Conservation (phyloP, 2,797 vertebrate species). For the Periophthalmus magnuspinnatus region DNA sequence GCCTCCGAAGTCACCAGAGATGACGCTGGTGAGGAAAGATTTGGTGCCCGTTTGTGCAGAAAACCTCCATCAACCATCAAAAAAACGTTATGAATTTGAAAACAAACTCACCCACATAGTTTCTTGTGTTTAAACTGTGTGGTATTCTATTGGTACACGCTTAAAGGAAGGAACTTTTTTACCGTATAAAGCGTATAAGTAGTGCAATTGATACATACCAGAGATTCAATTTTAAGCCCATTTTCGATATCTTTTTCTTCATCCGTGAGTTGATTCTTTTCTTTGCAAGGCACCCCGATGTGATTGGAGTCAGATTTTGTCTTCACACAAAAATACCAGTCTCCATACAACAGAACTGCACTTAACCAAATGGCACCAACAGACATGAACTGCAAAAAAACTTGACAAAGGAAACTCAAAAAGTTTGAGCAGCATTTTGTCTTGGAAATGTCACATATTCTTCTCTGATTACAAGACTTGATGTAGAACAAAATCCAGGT, state of each 20-base stretch:
- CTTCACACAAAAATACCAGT: conserved; percentile 32
- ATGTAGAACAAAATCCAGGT: background rate
- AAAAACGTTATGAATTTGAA: too few relatives aligned
- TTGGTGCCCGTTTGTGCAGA: too few relatives aligned
- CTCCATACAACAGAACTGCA: conserved; percentile 35
- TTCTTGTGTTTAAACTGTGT: too few relatives aligned
- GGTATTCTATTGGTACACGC: background rate
- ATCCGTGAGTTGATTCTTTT: background rate
- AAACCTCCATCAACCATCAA: too few relatives aligned
- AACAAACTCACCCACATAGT: too few relatives aligned
- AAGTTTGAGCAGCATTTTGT: fast-evolving
- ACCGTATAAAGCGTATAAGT: too few relatives aligned
- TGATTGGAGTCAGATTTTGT: conserved; percentile 11
- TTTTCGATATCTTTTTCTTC: background rate
- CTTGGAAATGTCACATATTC: fast-evolving
- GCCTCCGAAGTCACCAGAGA: too few relatives aligned
- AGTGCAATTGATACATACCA: conserved; percentile 29
- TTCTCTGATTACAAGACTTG: conserved; percentile 7
- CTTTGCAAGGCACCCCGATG: conserved; percentile 28
- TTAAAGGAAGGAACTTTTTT: background rate
- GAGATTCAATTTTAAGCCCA: background rate
- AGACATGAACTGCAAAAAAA: fast-evolving
- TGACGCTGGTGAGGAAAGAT: too few relatives aligned
- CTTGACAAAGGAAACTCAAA: fast-evolving
- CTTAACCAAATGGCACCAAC: conserved; percentile 13